Conservation (phyloP, 2,888 invertebrate species). For the Papilio elwesi region DNA sequence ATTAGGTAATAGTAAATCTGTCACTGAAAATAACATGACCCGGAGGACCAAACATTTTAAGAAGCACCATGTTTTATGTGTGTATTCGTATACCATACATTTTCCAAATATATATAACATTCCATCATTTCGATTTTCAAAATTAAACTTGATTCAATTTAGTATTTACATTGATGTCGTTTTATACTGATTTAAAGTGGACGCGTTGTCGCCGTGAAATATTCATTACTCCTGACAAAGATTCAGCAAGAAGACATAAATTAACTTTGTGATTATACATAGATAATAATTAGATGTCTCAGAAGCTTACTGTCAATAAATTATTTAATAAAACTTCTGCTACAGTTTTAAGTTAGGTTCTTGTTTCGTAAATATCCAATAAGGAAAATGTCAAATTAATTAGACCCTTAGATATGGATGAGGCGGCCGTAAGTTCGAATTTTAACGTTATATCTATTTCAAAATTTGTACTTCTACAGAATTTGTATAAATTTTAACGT, state of each 20-base stretch:
- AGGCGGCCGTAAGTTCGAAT: too few species aligned
- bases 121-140: too few species aligned
- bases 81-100: too few species aligned
- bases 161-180: not conserved
- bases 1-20: too few species aligned
- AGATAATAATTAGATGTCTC: slow-evolving; percentile 18
- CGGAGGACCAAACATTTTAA: too few species aligned
- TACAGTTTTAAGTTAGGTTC: slow-evolving; percentile 1
- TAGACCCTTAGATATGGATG: too few species aligned
- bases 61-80: too few species aligned
- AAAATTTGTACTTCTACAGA: too few species aligned
- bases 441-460: too few species aligned
- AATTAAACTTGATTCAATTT: not conserved
- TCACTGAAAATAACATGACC: too few species aligned
- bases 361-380: not conserved
- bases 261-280: slow-evolving; percentile 19
- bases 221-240: slow-evolving; percentile 17
- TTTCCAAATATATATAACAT: too few species aligned
- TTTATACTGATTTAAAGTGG: not conserved
- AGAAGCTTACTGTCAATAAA: slow-evolving; percentile 3
- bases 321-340: slow-evolving; percentile 13
- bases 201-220: slow-evolving; percentile 6
- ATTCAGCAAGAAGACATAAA: not conserved
- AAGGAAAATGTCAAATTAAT: not conserved
- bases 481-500: too few species aligned